Evolutionary conservation across 2,888 invertebrate species (phyloP).

Genomic region (Platycnemis pennipes): DNA sequence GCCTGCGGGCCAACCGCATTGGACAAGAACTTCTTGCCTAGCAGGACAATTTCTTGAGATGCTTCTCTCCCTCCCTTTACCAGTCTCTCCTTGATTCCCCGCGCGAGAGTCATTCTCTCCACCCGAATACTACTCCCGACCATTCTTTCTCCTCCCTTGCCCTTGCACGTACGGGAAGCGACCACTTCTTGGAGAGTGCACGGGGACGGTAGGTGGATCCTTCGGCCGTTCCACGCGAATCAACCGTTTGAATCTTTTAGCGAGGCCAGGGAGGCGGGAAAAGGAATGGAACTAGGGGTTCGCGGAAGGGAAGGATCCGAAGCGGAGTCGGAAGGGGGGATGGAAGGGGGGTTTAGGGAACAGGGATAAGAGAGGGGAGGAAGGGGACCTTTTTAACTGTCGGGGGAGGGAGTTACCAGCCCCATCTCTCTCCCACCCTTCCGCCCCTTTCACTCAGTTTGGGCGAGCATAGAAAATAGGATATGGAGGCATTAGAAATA

Average conservation of each 20-base stretch:
- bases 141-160: background rate
- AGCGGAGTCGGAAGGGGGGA: background rate
- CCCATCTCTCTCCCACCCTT: background rate
- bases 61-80: background rate
- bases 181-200: background rate
- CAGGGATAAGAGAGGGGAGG: background rate
- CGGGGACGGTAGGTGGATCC: background rate
- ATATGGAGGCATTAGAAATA: slow-evolving; percentile 4
- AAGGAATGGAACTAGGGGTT: background rate
- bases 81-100: background rate
- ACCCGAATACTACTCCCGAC: background rate
- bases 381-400: slow-evolving; percentile 32
- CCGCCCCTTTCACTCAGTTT: background rate
- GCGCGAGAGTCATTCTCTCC: background rate
- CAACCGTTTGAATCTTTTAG: slow-evolving; percentile 66
- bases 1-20: no score
- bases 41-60: no score
- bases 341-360: background rate
- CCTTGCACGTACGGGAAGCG: background rate
- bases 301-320: background rate
- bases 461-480: background rate
- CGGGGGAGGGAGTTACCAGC: background rate
- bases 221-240: slow-evolving; percentile 63
- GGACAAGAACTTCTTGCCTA: no score
- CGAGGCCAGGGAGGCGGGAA: background rate